Evolutionary conservation across 2,888 invertebrate genomes (phyloP), one percentile per base, ranked within the genome.

Genomic region (Slavum lentiscoides): DNA sequence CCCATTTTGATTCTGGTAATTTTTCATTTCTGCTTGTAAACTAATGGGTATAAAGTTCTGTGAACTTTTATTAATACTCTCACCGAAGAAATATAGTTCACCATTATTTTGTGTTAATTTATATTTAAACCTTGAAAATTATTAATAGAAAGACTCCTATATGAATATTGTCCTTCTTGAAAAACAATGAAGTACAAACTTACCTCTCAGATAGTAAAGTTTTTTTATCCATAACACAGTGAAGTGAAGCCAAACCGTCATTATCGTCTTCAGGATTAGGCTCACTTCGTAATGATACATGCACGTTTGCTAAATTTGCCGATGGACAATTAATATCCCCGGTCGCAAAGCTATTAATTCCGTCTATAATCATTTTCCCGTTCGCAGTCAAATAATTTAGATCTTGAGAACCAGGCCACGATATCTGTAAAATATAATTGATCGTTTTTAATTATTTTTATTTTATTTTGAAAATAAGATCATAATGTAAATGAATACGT

Each of bases 101-200:
- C 13, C 43, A 30, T 68, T 0, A 0, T 30, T 6, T 43, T 1
- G 49, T 49, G 13, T 30, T 59, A 76, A 59, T 30, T 43, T 43
- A 68, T 76, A 76, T 21, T 49, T 59, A 49, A 76, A 59, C 75
- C 75, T 76, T 58, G n/a, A 58, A n/a, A 58, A 58, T 70, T n/a
- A 39, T 39, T 58, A 1, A 39, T 21, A 49, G 49, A 49, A 49
- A 13, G 11, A 49, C 49, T 49, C 49, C 49, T 49, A 15, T 15
- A 55, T 39, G 37, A 74, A 55, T 58, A 6, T 66, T 66, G 55
- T 13, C 3, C 19, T 2, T 13, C 11, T 21, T 11, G 43, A n/a
- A 55, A 13, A 55, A 13, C 17, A 53, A 55, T 39, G 9, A 74
- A 21, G 37, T 17, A 37, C 7, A 37, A 2, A 62, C n/a, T 64